These are phyloP conservation scores for Spongilla lacustris DNA, from an alignment of 37 sponge, comb jelly and placozoan species.

Conservation along the genomic window DNA sequence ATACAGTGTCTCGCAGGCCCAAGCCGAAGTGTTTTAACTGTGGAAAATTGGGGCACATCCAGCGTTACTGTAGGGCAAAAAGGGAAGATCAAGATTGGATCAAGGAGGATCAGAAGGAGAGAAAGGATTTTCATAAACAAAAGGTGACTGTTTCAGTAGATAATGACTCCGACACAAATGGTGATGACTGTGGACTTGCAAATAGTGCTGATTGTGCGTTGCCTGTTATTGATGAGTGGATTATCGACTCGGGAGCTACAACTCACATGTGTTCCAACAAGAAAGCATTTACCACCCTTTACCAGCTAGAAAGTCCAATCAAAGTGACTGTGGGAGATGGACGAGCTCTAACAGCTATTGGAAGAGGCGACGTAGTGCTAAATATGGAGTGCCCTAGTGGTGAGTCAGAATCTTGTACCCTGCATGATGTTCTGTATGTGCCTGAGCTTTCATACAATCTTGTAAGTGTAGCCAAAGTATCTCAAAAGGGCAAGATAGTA, in stretches of 20 bases:
- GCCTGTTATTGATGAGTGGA: slow-evolving; percentile 31
- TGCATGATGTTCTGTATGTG: slow-evolving; percentile 62
- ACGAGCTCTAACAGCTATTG: slow-evolving; percentile 12
- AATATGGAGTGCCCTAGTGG: slow-evolving; percentile 32
- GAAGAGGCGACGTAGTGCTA: slow-evolving; percentile 31
- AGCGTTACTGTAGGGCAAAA: slow-evolving; percentile 31
- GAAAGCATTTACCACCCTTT: slow-evolving; percentile 15
- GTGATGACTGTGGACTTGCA: slow-evolving; percentile 4
- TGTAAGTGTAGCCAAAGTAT: slow-evolving; percentile 47
- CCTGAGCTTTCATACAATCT: slow-evolving; percentile 57
- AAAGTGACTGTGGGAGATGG: slow-evolving; percentile 61
- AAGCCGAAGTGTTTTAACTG: slow-evolving; percentile 36
- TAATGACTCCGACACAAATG: slow-evolving; percentile 19
- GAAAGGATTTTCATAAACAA: slow-evolving; percentile 5
- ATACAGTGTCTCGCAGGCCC: not conserved
- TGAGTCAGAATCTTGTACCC: slow-evolving; percentile 13
- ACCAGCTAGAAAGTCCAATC: slow-evolving; percentile 7
- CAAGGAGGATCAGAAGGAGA: not conserved
- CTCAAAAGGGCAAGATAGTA: slow-evolving; percentile 28
- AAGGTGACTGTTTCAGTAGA: not conserved
- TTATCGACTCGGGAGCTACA: slow-evolving; percentile 68
- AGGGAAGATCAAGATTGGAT: slow-evolving; percentile 7
- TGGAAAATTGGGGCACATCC: slow-evolving; percentile 38
- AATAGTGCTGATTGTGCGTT: slow-evolving; percentile 15
- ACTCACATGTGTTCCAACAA: slow-evolving; percentile 47